phyloP scores from a whole-genome alignment of 2,888 invertebrate species.

The Tipula lateralis region DNA sequence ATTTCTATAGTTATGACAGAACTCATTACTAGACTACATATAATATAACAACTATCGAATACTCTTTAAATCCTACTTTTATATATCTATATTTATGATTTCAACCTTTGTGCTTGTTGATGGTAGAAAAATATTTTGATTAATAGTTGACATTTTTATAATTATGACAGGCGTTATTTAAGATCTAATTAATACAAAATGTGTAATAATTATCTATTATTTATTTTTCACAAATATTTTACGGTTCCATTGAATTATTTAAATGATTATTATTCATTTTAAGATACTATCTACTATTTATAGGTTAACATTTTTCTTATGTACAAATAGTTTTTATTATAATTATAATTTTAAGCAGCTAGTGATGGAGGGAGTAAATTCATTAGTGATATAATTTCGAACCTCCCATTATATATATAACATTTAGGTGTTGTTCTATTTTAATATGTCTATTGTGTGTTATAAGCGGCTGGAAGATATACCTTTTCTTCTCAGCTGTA shows the following conservation, averaged over 20 bases:
- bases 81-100: neutral
- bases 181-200: neutral
- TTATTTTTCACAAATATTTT: neutral
- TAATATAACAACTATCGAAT: neutral
- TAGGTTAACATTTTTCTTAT: neutral
- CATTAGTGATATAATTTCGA: neutral
- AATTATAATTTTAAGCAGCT: neutral
- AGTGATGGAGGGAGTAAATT: neutral
- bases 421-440: neutral
- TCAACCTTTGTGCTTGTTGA: neutral
- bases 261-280: neutral
- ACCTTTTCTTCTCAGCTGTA: neutral
- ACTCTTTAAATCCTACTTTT: neutral
- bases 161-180: neutral
- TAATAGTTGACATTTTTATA: neutral
- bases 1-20: no score
- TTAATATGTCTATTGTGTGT: neutral
- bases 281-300: neutral
- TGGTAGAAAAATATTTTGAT: neutral
- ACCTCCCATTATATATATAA: neutral
- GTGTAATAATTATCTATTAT: neutral
- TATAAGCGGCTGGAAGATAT: neutral
- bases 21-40: neutral
- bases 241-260: neutral
- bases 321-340: neutral